A percentile compares a stretch with the other conserved stretches of the same genome.
Conservation (phyloP, 2,888 invertebrate species). For the Temnothorax rugatulus region DNA sequence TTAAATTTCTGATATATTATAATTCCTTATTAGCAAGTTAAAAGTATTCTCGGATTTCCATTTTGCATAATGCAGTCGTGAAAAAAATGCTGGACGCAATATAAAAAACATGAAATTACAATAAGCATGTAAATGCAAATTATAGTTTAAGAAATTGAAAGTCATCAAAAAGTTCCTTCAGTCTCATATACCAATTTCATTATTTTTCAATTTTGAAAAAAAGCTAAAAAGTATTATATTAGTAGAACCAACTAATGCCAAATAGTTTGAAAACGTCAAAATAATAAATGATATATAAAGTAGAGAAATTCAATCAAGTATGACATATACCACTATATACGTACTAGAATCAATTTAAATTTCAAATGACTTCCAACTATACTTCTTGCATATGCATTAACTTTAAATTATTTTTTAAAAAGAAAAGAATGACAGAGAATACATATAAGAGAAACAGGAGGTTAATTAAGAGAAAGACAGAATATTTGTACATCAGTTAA, state of each 20-base stretch:
- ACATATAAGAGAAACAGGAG: background rate
- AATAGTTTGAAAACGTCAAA: background rate
- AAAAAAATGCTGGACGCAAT: too few relatives aligned
- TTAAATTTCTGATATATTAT: too few relatives aligned
- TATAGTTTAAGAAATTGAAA: background rate
- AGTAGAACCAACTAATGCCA: background rate
- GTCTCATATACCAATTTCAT: background rate
- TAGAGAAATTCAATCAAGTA: background rate
- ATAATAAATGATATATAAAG: background rate
- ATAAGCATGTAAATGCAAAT: background rate
- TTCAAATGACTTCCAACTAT: background rate
- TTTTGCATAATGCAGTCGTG: too few relatives aligned
- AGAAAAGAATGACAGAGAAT: conserved; percentile 6
- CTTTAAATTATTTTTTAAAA: background rate
- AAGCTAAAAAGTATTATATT: background rate
- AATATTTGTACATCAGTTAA: background rate
- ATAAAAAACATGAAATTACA: background rate
- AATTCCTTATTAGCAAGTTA: too few relatives aligned
- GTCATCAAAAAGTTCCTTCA: background rate
- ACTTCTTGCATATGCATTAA: background rate
- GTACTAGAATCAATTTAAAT: background rate
- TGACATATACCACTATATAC: background rate
- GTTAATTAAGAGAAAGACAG: background rate
- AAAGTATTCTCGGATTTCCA: too few relatives aligned
- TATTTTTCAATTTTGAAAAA: background rate